These are phyloP conservation scores for Salvelinus sp. DNA, from an alignment of 2,113 vertebrate genomes.

Conservation along the genomic window DNA sequence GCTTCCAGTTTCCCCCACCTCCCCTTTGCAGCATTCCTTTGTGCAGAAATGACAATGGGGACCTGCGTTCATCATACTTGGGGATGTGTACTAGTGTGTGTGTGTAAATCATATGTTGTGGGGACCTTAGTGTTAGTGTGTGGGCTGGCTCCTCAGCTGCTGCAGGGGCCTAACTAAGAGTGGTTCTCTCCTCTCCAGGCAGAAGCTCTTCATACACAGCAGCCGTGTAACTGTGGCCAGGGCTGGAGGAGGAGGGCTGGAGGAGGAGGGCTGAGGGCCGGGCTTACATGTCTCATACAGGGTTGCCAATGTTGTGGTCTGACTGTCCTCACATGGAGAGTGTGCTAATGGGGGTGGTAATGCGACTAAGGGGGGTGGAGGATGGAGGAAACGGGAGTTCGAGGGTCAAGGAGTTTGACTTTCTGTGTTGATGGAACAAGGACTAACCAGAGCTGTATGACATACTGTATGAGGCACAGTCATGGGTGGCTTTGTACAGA, in stretches of 20 bases:
- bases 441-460: neutral
- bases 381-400: neutral
- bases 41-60: slow-evolving; percentile 63
- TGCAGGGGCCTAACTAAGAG: slow-evolving; percentile 52
- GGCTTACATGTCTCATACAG: neutral
- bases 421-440: neutral
- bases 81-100: slow-evolving; percentile 26
- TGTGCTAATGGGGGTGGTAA: neutral
- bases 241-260: slow-evolving; percentile 2
- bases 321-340: neutral
- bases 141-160: slow-evolving; percentile 45
- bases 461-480: too few species aligned
- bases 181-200: neutral
- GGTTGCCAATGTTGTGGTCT: slow-evolving; percentile 4
- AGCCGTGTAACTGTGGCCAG: slow-evolving; percentile 12
- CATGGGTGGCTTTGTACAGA: too few species aligned
- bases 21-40: slow-evolving; percentile 53
- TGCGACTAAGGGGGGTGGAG: too few species aligned
- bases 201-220: slow-evolving; percentile 30
- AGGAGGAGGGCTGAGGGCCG: neutral
- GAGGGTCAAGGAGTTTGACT: neutral
- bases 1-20: slow-evolving; percentile 49
- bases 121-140: slow-evolving; percentile 9
- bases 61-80: slow-evolving; percentile 60
- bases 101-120: slow-evolving; percentile 6